These are phyloP conservation scores for Melanocharis versteri DNA, from an alignment of 2,113 vertebrate genomes.

Conservation along the genomic window DNA sequence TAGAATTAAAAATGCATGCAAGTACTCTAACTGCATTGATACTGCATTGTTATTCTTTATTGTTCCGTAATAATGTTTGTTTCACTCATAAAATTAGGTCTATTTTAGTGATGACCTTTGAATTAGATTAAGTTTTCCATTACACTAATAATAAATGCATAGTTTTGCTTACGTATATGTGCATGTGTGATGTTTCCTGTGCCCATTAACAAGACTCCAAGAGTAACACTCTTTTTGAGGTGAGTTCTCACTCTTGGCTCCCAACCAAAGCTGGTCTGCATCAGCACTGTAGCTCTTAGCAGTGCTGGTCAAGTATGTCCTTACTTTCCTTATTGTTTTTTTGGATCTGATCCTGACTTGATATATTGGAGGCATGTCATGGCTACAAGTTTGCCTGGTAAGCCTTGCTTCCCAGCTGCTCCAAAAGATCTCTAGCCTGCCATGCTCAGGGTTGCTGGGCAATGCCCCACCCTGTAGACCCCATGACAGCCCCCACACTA, in stretches of 20 bases:
- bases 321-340: background rate
- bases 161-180: background rate
- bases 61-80: background rate
- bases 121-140: background rate
- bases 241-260: background rate
- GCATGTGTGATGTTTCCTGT: background rate
- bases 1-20: background rate
- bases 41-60: background rate
- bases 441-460: background rate
- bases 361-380: background rate
- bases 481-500: background rate
- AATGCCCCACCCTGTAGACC: too few relatives aligned
- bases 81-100: background rate
- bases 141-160: background rate
- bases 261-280: background rate
- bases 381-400: background rate
- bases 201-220: background rate
- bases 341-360: background rate
- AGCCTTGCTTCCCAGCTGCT: background rate
- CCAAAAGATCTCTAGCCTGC: background rate
- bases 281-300: background rate
- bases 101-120: background rate
- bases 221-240: background rate
- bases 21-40: background rate
- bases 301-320: background rate